Conservation (phyloP, 2,888 invertebrate species). For the Parascotia fuliginaria region DNA sequence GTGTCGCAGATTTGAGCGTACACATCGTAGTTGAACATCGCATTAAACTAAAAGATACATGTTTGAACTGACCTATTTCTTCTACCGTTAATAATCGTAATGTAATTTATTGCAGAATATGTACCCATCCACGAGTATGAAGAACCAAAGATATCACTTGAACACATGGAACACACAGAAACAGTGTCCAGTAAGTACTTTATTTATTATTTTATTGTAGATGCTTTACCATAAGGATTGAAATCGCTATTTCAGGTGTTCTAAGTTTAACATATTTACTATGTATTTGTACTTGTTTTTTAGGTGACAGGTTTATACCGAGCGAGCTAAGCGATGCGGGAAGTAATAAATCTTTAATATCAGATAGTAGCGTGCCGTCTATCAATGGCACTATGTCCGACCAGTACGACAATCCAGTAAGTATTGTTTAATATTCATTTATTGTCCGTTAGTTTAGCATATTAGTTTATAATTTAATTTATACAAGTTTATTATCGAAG, state of each 20-base stretch:
- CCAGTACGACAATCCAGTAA: slow-evolving; percentile 72
- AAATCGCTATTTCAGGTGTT: too few species aligned
- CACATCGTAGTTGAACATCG: too few species aligned
- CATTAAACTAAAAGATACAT: too few species aligned
- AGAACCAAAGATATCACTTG: slow-evolving; percentile 74
- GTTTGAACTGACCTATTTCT: too few species aligned
- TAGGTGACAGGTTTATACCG: slow-evolving; percentile 74
- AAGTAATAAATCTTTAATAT: slow-evolving; percentile 76
- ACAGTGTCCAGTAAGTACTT: slow-evolving; percentile 73
- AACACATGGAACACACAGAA: slow-evolving; percentile 70
- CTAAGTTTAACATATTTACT: too few species aligned
- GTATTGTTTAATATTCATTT: slow-evolving; percentile 33
- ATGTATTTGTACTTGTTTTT: slow-evolving; percentile 6
- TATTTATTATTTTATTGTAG: too few species aligned
- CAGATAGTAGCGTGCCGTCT: slow-evolving; percentile 70
- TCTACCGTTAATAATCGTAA: too few species aligned
- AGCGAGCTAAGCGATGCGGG: slow-evolving; percentile 76
- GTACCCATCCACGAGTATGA: slow-evolving; percentile 74
- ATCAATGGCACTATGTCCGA: slow-evolving; percentile 76
- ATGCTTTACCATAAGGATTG: too few species aligned
- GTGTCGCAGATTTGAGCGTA: too few species aligned
- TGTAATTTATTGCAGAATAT: slow-evolving; percentile 60
- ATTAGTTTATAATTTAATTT: too few species aligned
- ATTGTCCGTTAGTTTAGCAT: too few species aligned
- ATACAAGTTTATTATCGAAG: too few species aligned